These are phyloP conservation scores for Lordiphosa mommai DNA, from an alignment of 1,140 invertebrate genomes.

Conservation along the genomic window DNA sequence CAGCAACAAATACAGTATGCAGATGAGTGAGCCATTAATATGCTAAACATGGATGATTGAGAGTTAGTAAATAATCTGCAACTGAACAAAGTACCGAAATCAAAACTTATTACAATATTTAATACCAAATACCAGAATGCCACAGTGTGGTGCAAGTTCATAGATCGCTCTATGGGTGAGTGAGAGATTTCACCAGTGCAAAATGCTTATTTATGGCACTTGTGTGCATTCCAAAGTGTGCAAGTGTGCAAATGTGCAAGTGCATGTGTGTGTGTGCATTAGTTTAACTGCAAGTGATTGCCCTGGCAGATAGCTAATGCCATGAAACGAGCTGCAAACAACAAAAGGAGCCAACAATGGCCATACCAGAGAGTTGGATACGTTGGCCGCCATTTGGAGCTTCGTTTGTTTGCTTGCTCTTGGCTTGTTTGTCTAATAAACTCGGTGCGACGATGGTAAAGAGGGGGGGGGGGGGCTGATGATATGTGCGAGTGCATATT, in stretches of 20 bases:
- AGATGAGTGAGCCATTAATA: constrained; percentile 44
- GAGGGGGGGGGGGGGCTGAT: neutral
- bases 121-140: constrained; percentile 31
- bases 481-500: constrained; percentile 11
- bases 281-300: constrained; percentile 66
- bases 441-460: constrained; percentile 16
- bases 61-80: constrained; percentile 38
- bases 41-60: constrained; percentile 4
- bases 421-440: constrained; percentile 53
- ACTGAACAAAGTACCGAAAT: constrained; percentile 26
- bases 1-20: constrained; percentile 10
- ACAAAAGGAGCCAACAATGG: constrained; percentile 31
- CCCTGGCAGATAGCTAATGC: constrained; percentile 47
- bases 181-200: constrained; percentile 4
- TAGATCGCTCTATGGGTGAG: neutral
- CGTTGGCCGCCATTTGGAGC: constrained; percentile 22
- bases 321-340: constrained; percentile 42
- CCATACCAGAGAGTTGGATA: constrained; percentile 18
- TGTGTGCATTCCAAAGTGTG: constrained; percentile 36
- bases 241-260: constrained; percentile 7
- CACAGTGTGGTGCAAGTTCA: constrained; percentile 19
- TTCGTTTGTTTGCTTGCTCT: constrained; percentile 21
- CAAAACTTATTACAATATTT: constrained; percentile 3
- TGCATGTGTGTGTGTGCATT: constrained; percentile 33
- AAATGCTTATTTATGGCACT: constrained; percentile 68